Evolutionary conservation across 2,113 vertebrate genomes (phyloP).

Genomic region (Malaclemys terrapin): DNA sequence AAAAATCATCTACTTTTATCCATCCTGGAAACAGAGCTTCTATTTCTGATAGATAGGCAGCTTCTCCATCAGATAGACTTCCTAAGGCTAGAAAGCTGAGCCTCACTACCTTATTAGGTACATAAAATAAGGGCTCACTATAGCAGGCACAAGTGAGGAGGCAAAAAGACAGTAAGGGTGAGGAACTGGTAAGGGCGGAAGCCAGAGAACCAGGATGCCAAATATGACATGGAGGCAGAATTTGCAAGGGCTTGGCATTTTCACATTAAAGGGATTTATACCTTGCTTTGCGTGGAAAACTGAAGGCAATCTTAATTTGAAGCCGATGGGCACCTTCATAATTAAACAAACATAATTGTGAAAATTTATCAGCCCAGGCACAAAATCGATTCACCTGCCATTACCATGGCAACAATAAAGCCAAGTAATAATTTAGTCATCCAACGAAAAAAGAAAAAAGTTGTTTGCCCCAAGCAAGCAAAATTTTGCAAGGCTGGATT

Average conservation of each 20-base stretch:
- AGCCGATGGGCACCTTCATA: neutral
- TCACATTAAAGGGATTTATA: neutral
- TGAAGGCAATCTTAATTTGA: neutral
- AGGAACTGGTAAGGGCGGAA: neutral
- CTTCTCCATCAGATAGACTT: neutral
- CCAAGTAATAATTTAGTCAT: neutral
- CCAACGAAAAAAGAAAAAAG: rapidly evolving
- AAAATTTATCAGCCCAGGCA: neutral
- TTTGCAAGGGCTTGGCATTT: neutral
- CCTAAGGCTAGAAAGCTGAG: neutral
- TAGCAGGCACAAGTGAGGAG: neutral
- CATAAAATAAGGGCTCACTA: rapidly evolving
- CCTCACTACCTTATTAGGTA: neutral
- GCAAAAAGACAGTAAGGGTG: neutral
- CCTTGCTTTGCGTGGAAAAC: neutral
- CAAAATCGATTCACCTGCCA: neutral
- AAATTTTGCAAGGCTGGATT: rapidly evolving
- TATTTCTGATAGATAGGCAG: rapidly evolving
- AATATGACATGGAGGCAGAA: neutral
- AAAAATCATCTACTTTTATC: neutral
- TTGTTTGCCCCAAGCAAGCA: neutral
- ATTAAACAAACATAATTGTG: neutral
- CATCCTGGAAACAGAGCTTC: neutral
- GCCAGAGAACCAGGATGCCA: neutral
- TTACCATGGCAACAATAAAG: neutral